Percentiles rank a stretch among this genome's conserved stretches.
These are phyloP conservation scores for Spisula solida DNA, from an alignment of 2,888 invertebrate genomes.

Conservation along the genomic window DNA sequence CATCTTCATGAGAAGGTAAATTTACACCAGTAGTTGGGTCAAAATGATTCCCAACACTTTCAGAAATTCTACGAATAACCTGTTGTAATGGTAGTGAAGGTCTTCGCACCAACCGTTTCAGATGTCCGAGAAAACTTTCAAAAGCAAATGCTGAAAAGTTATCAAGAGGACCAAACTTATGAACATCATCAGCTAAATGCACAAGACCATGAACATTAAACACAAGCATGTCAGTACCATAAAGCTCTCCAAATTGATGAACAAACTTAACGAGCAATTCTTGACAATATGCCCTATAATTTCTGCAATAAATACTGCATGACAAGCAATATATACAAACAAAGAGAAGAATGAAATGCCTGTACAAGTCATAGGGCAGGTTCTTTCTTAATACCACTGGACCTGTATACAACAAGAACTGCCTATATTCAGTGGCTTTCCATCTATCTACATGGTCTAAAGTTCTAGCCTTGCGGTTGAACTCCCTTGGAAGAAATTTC, in stretches of 20 bases:
- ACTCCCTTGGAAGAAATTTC: slow-evolving; percentile 64
- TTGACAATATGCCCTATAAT: background rate
- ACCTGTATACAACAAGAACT: slow-evolving; percentile 79
- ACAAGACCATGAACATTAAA: slow-evolving; percentile 86
- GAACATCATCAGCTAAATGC: slow-evolving; percentile 85
- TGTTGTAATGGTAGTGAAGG: slow-evolving; percentile 55
- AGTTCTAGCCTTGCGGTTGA: slow-evolving; percentile 77
- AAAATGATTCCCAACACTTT: background rate
- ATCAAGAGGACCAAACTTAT: slow-evolving; percentile 81
- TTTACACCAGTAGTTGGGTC: too few relatives aligned
- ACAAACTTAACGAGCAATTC: slow-evolving; percentile 78
- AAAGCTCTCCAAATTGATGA: slow-evolving; percentile 75
- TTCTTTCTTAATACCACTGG: slow-evolving; percentile 73
- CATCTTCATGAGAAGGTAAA: background rate
- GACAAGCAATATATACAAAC: slow-evolving; percentile 73
- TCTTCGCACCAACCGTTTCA: slow-evolving; percentile 62
- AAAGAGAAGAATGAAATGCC: slow-evolving; percentile 61
- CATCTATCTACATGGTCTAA: slow-evolving; percentile 75
- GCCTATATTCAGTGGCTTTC: slow-evolving; percentile 82
- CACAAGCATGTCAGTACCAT: slow-evolving; percentile 82
- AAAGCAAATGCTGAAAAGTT: slow-evolving; percentile 84
- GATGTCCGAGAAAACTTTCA: slow-evolving; percentile 83
- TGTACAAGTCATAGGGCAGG: slow-evolving; percentile 63
- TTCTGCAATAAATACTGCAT: slow-evolving; percentile 31
- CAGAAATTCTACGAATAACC: slow-evolving; percentile 56